Conservation (phyloP, 1,140 invertebrate species). For the Melanaphis sacchari region DNA sequence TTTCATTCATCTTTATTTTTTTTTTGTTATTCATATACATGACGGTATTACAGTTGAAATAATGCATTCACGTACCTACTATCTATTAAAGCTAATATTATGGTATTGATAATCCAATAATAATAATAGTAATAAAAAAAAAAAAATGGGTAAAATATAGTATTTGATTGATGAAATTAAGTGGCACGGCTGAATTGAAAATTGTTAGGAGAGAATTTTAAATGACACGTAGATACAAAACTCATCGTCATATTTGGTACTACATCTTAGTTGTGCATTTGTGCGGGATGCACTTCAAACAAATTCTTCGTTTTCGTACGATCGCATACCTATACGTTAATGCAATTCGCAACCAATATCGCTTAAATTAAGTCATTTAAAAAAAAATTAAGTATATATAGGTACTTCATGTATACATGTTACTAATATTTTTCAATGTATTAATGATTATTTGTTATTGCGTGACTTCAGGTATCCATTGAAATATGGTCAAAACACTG, state of each 20-base stretch:
- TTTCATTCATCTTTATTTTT: background rate
- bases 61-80: background rate
- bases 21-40: background rate
- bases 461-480: background rate
- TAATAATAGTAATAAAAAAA: background rate
- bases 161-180: background rate
- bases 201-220: background rate
- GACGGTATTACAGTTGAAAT: background rate
- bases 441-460: background rate
- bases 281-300: background rate
- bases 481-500: conserved; percentile 15
- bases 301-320: background rate
- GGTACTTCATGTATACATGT: background rate
- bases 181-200: background rate
- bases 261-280: no score
- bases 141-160: background rate
- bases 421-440: background rate
- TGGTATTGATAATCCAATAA: background rate
- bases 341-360: background rate
- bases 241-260: background rate
- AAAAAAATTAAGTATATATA: background rate
- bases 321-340: background rate
- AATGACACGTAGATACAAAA: background rate
- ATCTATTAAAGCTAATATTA: background rate
- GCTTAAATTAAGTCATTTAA: background rate